Evolutionary conservation across 1,140 invertebrate genomes (phyloP), one percentile per base, ranked within the genome.

Genomic region (Magallana ariakensis): DNA sequence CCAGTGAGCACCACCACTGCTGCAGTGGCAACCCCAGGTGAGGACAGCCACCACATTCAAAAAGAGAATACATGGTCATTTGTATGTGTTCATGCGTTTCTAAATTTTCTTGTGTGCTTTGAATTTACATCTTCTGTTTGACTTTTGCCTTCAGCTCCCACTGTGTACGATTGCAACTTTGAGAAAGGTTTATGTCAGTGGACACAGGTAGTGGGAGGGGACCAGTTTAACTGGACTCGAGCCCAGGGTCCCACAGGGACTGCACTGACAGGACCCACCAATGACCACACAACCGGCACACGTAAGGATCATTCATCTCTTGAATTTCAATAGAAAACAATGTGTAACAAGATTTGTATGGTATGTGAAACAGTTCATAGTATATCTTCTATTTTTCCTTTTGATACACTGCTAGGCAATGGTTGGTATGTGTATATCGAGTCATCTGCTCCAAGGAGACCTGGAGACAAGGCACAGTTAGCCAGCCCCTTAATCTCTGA

Each of bases 151-250:
- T 22, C 88, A 93, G 91, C 88, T 56, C 87, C 90, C 11, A 92
- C 91, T 9, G 22, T 53, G 26, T 92, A 91, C 89, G 91, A 91
- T 26, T 94, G 93, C 88, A 91, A 93, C 86, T 94, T 94, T 92
- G 93, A 94, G 33, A 88, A 86, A n/a, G 95, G 96, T 89, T 90
- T 97, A 0, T 97, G 97, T 90, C 96, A 96, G 58, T 97, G 97
- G 97, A 96, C 94, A 9, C 96, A 97, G 88, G 96, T 97, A 91
- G 95, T 96, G 22, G 90, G 86, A 11, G 88, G 87, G 22, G 88
- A 90, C 85, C 85, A 1, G 91, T 97, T 97, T 91, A 96, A 97
- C 90, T 98, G 97, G 97, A 95, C 88, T 19, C 92, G 96, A 88
- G 95, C 96, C 33, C 97, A 96, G 90, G 96, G 95, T 66, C 95